phyloP scores from a whole-genome alignment of 2,888 invertebrate genomes.

The Epirrhoe tristata region DNA sequence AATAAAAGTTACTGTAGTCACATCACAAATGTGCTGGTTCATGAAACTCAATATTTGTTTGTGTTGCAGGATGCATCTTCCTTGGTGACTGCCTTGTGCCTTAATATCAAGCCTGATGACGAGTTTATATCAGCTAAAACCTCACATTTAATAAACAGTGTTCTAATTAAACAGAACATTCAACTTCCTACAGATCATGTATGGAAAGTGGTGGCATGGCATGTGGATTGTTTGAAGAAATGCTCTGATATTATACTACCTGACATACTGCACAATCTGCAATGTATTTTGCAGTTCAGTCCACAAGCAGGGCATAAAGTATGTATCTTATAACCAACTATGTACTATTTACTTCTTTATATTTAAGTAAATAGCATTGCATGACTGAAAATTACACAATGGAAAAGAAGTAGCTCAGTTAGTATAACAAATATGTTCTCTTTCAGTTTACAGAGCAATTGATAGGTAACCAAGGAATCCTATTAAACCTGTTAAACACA shows the following conservation, averaged over 20 bases:
- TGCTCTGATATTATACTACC: slow-evolving; percentile 72
- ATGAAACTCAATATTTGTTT: not conserved
- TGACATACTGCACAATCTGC: slow-evolving; percentile 76
- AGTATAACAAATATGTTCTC: not conserved
- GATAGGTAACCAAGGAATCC: slow-evolving; percentile 67
- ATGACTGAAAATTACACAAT: no score
- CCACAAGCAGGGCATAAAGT: slow-evolving; percentile 65
- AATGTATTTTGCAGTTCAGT: slow-evolving; percentile 67
- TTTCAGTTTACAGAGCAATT: slow-evolving; percentile 70
- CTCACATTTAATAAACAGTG: slow-evolving; percentile 83
- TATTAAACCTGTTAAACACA: slow-evolving; percentile 62
- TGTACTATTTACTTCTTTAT: not conserved
- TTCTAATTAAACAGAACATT: slow-evolving; percentile 84
- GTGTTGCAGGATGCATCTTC: slow-evolving; percentile 69
- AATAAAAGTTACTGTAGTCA: no score
- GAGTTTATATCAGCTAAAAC: slow-evolving; percentile 84
- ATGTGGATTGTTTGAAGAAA: slow-evolving; percentile 70
- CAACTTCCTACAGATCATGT: slow-evolving; percentile 64
- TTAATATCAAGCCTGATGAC: slow-evolving; percentile 76
- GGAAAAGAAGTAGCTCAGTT: no score
- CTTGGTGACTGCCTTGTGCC: slow-evolving; percentile 66
- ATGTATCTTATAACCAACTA: slow-evolving; percentile 18
- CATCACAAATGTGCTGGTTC: no score
- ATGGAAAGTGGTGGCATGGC: slow-evolving; percentile 72
- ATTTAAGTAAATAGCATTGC: no score